A percentile compares a stretch with the other conserved stretches of the same genome.
phyloP scores from a whole-genome alignment of 2,113 vertebrate species.

The Nothobranchius furzeri region DNA sequence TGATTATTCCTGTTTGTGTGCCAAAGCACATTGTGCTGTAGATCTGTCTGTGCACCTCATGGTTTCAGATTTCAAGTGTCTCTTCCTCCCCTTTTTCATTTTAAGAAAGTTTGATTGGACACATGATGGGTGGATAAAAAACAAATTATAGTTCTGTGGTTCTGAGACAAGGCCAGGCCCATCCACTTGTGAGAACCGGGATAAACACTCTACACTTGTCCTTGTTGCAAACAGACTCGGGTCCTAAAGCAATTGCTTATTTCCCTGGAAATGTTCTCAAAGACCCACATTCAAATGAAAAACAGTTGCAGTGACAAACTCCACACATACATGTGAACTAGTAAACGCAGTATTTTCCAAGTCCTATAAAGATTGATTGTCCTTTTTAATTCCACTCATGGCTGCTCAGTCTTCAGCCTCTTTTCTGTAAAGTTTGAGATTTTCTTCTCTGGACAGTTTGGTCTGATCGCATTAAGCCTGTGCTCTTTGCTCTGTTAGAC shows the following conservation, averaged over 20 bases:
- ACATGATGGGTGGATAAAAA: constrained; percentile 18
- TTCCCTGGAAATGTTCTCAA: background rate
- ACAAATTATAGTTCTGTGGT: constrained; percentile 35
- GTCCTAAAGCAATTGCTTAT: background rate
- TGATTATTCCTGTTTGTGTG: background rate
- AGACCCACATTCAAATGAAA: background rate
- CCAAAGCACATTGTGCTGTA: background rate
- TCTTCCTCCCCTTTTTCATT: constrained; percentile 1
- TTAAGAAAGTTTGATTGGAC: constrained; percentile 10
- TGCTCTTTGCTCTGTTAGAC: constrained; percentile 14
- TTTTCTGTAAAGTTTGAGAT: background rate
- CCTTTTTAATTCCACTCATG: constrained; percentile 4
- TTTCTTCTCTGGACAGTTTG: background rate
- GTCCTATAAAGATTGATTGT: constrained; percentile 19
- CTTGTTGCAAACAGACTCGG: constrained; percentile 1
- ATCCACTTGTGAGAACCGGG: constrained; percentile 25
- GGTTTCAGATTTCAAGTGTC: constrained; percentile 20
- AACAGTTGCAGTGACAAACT: background rate
- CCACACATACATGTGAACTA: background rate
- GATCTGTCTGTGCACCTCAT: constrained; percentile 12
- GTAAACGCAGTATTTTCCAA: constrained; percentile 3
- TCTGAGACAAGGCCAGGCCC: constrained; percentile 41
- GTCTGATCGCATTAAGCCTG: constrained; percentile 25
- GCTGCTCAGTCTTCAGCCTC: constrained; percentile 3
- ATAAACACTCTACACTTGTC: constrained; percentile 29